phyloP scores from a whole-genome alignment of 1,140 invertebrate genomes.

The Thrips palmi region DNA sequence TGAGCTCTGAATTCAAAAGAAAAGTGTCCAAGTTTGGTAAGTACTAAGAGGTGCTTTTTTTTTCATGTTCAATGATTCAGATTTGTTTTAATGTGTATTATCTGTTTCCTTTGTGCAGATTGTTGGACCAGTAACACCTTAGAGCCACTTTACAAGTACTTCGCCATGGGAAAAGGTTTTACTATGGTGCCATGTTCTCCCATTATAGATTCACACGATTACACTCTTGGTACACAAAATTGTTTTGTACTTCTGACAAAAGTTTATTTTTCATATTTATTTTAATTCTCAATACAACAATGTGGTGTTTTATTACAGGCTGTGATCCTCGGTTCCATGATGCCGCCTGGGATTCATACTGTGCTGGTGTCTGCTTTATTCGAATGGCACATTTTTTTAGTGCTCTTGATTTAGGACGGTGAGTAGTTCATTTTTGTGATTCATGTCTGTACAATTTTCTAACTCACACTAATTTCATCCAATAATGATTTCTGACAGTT shows the following conservation, averaged over 20 bases:
- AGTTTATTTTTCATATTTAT: background rate
- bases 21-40: constrained; percentile 25
- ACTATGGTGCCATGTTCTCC: constrained; percentile 21
- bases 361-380: constrained; percentile 44
- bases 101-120: constrained; percentile 20
- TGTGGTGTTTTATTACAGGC: constrained; percentile 19
- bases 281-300: constrained; percentile 4
- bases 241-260: constrained; percentile 2
- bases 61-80: too few relatives aligned
- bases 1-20: constrained; percentile 34
- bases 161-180: constrained; percentile 25
- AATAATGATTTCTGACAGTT: background rate
- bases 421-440: constrained; percentile 4
- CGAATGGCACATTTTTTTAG: constrained; percentile 29
- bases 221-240: background rate
- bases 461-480: background rate
- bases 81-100: background rate
- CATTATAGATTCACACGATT: constrained; percentile 20
- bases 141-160: constrained; percentile 34
- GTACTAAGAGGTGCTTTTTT: constrained; percentile 9
- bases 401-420: constrained; percentile 14
- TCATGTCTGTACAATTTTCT: background rate
- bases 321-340: constrained; percentile 35
- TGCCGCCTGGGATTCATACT: constrained; percentile 58
- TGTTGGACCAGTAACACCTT: constrained; percentile 30